Conservation (phyloP, 2,797 vertebrate genomes). For the Cossypha dichroa region DNA sequence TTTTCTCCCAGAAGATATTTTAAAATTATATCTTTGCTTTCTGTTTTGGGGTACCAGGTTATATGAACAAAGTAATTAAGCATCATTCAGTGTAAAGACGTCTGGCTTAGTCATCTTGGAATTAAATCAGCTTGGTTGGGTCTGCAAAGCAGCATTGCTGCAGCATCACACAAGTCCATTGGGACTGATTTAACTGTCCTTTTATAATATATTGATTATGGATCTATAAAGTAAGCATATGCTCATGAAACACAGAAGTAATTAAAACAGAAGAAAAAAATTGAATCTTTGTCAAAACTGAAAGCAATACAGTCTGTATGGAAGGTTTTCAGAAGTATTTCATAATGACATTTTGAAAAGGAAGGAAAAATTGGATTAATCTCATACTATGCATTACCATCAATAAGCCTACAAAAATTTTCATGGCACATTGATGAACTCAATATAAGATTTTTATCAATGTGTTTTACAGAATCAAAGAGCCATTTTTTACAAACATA, state of each 20-base stretch:
- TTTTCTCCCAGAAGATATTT: not conserved
- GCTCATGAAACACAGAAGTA: not conserved
- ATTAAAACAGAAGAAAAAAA: not conserved
- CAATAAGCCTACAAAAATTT: not conserved
- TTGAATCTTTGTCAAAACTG: not conserved
- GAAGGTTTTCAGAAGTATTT: not conserved
- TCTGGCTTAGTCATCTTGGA: not conserved
- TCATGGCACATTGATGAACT: not conserved
- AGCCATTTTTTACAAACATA: not conserved
- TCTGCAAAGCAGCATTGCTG: not conserved
- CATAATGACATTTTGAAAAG: not conserved
- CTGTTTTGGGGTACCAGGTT: not conserved
- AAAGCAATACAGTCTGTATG: not conserved
- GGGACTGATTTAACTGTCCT: not conserved
- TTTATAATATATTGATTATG: not conserved
- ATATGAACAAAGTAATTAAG: not conserved
- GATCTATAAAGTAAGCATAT: not conserved
- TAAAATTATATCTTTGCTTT: not conserved
- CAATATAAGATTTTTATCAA: not conserved
- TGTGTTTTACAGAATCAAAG: not conserved
- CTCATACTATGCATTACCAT: not conserved
- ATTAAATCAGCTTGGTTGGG: not conserved
- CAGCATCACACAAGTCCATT: not conserved
- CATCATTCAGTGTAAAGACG: not conserved
- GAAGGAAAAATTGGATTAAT: not conserved